These are phyloP conservation scores for Trypoxylus dichotomus DNA, from an alignment of 1,140 invertebrate genomes.

Conservation along the genomic window DNA sequence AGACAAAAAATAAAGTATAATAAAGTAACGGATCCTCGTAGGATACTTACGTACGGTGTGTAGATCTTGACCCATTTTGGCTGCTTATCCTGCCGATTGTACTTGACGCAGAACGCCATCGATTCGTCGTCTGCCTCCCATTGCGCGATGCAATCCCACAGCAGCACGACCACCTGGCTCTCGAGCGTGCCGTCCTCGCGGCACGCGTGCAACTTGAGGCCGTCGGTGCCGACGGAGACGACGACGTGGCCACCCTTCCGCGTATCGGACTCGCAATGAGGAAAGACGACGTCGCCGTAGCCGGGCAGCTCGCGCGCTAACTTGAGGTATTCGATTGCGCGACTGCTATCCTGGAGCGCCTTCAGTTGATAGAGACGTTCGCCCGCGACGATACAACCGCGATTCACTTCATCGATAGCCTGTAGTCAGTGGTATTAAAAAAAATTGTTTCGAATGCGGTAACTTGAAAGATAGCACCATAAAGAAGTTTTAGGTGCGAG, in stretches of 20 bases:
- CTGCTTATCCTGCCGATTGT: constrained; percentile 79
- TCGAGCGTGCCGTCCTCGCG: constrained; percentile 83
- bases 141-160: constrained; percentile 77
- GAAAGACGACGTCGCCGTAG: constrained; percentile 91
- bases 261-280: constrained; percentile 93
- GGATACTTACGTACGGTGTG: constrained; percentile 83
- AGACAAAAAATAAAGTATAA: constrained; percentile 7
- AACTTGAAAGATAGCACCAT: constrained; percentile 50
- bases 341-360: constrained; percentile 86
- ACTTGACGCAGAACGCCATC: constrained; percentile 87
- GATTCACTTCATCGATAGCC: constrained; percentile 93
- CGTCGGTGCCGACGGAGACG: constrained; percentile 68
- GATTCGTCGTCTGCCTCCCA: constrained; percentile 91
- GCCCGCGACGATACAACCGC: constrained; percentile 85
- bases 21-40: not conserved
- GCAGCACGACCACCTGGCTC: constrained; percentile 79
- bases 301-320: constrained; percentile 83
- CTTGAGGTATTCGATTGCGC: constrained; percentile 87
- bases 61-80: constrained; percentile 87
- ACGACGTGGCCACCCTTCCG: constrained; percentile 90
- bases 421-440: too few relatives aligned
- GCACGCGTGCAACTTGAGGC: constrained; percentile 86
- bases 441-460: too few relatives aligned
- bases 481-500: too few relatives aligned
- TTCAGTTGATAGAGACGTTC: constrained; percentile 93